Percentiles rank a stretch among this genome's conserved stretches.
Evolutionary conservation across 2,888 invertebrate genomes (phyloP).

Genomic region (Orchesellides sinensis): DNA sequence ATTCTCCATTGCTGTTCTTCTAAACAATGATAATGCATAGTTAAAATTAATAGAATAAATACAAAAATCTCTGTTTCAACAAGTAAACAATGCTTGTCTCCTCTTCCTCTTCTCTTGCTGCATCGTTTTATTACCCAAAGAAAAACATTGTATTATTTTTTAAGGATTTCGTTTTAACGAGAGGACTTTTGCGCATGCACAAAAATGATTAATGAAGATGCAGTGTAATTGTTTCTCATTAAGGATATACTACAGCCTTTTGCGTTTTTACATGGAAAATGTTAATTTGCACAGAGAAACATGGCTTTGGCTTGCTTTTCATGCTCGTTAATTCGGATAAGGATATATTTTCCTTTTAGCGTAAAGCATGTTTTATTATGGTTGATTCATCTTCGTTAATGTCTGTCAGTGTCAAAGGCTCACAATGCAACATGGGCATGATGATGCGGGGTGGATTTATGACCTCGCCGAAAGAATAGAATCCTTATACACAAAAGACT

Average conservation of each 20-base stretch:
- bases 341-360: too few species aligned
- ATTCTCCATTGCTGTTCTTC: constrained; percentile 31
- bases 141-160: neutral
- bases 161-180: neutral
- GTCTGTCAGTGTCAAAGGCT: constrained; percentile 47
- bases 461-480: constrained; percentile 46
- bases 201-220: constrained; percentile 48
- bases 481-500: too few species aligned
- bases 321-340: neutral
- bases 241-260: neutral
- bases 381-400: constrained; percentile 38
- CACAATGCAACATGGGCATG: neutral
- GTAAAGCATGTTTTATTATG: neutral
- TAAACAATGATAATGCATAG: neutral
- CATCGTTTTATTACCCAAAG: too few species aligned
- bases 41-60: constrained; percentile 17
- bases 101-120: neutral
- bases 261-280: neutral
- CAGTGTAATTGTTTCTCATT: constrained; percentile 50
- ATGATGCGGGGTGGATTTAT: constrained; percentile 33
- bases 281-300: constrained; percentile 36
- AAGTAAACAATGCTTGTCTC: neutral
- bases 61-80: constrained; percentile 15
- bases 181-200: neutral
- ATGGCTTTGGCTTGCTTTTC: neutral